Conservation (phyloP, 2,888 invertebrate species). For the Limnephilus marmoratus region DNA sequence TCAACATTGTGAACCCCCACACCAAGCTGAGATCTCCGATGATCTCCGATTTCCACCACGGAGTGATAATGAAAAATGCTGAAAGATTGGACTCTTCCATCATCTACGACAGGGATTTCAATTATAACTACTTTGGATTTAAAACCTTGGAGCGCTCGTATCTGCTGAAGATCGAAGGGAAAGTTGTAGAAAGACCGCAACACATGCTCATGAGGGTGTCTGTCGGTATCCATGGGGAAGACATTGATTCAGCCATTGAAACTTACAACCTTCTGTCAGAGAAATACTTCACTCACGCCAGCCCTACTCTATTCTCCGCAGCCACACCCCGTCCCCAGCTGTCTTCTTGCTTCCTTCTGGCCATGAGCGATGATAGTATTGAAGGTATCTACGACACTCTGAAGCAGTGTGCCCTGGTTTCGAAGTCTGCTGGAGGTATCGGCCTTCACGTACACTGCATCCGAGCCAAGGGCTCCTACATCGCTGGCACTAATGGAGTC, state of each 20-base stretch:
- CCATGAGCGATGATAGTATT: conserved; percentile 96
- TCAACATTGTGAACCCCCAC: conserved; percentile 85
- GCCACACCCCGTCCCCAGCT: conserved; percentile 94
- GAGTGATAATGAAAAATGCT: conserved; percentile 91
- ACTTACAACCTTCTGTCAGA: conserved; percentile 97
- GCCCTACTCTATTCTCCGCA: conserved; percentile 97
- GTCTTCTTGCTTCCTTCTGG: conserved; percentile 96
- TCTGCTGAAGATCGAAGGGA: conserved; percentile 92
- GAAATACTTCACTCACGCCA: conserved; percentile 97
- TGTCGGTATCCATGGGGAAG: conserved; percentile 96
- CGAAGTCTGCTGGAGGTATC: conserved; percentile 98
- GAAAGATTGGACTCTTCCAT: conserved; percentile 95
- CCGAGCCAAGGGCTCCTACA: conserved; percentile 92
- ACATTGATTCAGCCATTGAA: conserved; percentile 94
- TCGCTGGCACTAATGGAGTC: conserved; percentile 95
- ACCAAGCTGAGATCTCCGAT: conserved; percentile 87
- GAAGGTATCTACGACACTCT: conserved; percentile 96
- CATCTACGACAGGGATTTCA: conserved; percentile 97
- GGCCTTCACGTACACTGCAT: conserved; percentile 98
- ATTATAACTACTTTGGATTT: conserved; percentile 99
- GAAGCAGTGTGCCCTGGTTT: conserved; percentile 95
- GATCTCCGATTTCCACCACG: conserved; percentile 90
- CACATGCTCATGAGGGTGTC: conserved; percentile 99
- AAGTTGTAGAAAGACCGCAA: conserved; percentile 97
- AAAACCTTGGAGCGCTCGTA: conserved; percentile 98